Conservation (phyloP, 2,113 vertebrate genomes). For the Oceanodroma tethys region DNA sequence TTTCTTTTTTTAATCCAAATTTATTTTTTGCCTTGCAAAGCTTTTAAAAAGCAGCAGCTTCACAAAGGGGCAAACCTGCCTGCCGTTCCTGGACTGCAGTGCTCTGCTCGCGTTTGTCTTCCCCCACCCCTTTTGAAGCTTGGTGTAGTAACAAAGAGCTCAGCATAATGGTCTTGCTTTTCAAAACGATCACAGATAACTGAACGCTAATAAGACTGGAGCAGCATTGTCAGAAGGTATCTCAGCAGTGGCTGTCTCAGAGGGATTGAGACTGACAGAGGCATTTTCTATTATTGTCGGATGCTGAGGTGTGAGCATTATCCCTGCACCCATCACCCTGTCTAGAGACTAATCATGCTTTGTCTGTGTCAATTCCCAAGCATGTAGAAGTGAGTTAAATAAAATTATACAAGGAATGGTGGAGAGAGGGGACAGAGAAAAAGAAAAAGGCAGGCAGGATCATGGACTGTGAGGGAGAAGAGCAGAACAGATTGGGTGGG, state of each 20-base stretch:
- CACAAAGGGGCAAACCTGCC: slow-evolving; percentile 12
- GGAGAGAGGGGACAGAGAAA: not conserved
- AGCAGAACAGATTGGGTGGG: not conserved
- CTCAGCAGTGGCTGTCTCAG: not conserved
- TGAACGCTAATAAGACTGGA: slow-evolving; percentile 58
- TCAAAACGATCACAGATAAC: slow-evolving; percentile 48
- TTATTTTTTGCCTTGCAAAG: not conserved
- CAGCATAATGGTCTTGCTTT: slow-evolving; percentile 50
- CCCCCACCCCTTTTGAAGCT: not conserved
- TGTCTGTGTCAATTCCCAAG: not conserved
- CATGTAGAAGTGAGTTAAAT: not conserved
- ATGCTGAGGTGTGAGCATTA: slow-evolving; percentile 56
- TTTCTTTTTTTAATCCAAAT: not conserved
- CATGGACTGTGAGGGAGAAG: not conserved
- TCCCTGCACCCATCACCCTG: slow-evolving; percentile 5
- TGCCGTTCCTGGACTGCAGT: not conserved
- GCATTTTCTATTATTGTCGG: slow-evolving; percentile 47
- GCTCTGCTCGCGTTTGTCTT: not conserved
- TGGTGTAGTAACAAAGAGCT: slow-evolving; percentile 43
- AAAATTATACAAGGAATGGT: not conserved
- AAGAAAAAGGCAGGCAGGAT: not conserved
- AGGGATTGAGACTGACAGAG: slow-evolving; percentile 55
- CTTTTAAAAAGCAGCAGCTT: not conserved
- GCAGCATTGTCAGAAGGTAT: slow-evolving; percentile 61
- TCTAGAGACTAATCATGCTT: not conserved